A percentile compares a stretch with the other conserved stretches of the same genome.
Evolutionary conservation across 2,113 vertebrate species (phyloP).

Genomic region (Neoarius graeffei): DNA sequence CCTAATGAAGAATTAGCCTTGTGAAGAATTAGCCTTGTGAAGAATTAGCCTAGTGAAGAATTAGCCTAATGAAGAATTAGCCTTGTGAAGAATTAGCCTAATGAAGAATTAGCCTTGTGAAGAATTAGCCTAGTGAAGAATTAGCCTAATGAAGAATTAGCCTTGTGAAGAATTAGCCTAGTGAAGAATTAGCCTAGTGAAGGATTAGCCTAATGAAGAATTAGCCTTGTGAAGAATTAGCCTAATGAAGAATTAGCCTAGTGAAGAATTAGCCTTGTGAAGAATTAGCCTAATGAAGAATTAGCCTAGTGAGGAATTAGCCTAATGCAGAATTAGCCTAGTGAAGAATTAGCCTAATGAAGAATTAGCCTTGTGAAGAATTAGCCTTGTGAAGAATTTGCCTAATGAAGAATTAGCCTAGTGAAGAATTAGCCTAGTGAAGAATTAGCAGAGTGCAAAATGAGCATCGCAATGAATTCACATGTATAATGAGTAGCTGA

Average conservation of each 20-base stretch:
- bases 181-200: neutral
- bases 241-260: neutral
- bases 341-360: neutral
- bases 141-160: neutral
- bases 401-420: too few relatives aligned
- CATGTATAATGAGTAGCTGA: neutral
- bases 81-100: neutral
- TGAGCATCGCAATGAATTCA: neutral
- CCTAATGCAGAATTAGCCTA: neutral
- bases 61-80: neutral
- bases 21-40: neutral
- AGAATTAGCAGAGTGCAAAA: neutral
- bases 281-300: neutral
- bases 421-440: neutral
- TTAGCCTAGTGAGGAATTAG: neutral
- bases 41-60: neutral
- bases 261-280: neutral
- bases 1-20: neutral
- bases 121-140: neutral
- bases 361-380: neutral
- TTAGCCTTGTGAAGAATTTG: neutral
- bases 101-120: too few relatives aligned
- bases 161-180: neutral
- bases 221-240: neutral
- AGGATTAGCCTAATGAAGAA: neutral